A percentile compares a stretch with the other conserved stretches of the same genome.
phyloP scores from a whole-genome alignment of 1,140 invertebrate genomes.

The Drosophila aff. region DNA sequence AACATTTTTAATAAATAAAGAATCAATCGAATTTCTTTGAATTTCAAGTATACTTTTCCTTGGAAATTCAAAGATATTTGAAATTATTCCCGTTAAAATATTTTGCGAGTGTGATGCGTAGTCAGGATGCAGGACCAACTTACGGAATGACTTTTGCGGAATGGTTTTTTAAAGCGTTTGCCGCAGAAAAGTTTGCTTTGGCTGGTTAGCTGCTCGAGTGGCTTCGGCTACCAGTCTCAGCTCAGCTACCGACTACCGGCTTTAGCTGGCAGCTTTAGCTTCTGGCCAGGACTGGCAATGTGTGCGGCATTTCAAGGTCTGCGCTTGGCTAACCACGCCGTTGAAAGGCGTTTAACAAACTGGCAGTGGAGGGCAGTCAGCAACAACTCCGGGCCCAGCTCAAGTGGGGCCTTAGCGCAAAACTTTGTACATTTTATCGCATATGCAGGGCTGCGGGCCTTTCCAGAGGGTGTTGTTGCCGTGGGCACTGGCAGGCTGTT shows the following conservation, averaged over 20 bases:
- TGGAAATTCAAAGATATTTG: neutral
- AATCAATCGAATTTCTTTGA: too few relatives aligned
- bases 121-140: conserved; percentile 35
- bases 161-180: conserved; percentile 65
- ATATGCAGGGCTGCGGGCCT: conserved; percentile 53
- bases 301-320: conserved; percentile 74
- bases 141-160: conserved; percentile 73
- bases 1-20: neutral
- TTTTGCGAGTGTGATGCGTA: conserved; percentile 5
- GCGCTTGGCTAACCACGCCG: conserved; percentile 76
- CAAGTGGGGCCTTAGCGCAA: conserved; percentile 73
- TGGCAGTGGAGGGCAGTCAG: conserved; percentile 44
- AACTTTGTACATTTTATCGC: conserved; percentile 77
- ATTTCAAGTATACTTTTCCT: neutral
- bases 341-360: conserved; percentile 84
- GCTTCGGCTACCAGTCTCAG: conserved; percentile 30
- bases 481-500: neutral
- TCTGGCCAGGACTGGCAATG: conserved; percentile 27
- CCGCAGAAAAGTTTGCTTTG: conserved; percentile 67
- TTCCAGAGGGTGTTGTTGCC: conserved; percentile 5
- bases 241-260: conserved; percentile 8
- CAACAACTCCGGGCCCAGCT: conserved; percentile 63
- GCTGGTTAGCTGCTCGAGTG: conserved; percentile 66
- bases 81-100: neutral
- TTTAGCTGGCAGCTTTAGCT: conserved; percentile 18